Percentiles rank a stretch among this genome's conserved stretches.
phyloP scores from a whole-genome alignment of 2,797 vertebrate genomes.

The Rachycentron canadum region DNA sequence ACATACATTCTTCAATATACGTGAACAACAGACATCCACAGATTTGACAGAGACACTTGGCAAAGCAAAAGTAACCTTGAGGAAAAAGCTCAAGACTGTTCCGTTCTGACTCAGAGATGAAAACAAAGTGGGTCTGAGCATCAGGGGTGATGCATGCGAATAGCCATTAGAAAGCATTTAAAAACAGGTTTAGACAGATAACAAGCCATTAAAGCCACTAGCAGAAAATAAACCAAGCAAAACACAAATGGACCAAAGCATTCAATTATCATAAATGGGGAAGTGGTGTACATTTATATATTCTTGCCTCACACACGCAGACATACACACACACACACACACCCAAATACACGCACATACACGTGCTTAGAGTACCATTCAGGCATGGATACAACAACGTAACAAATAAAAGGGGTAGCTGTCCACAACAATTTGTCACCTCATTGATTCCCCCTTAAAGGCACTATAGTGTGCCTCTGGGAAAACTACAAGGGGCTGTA shows the following conservation, averaged over 20 bases:
- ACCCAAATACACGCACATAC: constrained; percentile 11
- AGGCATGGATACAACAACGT: constrained; percentile 67
- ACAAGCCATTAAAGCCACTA: constrained; percentile 76
- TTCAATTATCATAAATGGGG: constrained; percentile 77
- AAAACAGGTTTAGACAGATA: constrained; percentile 78
- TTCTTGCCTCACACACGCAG: constrained; percentile 36
- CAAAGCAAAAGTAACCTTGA: constrained; percentile 53
- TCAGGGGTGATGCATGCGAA: constrained; percentile 58
- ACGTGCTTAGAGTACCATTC: constrained; percentile 50
- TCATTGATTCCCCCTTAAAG: constrained; percentile 84
- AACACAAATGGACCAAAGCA: constrained; percentile 78
- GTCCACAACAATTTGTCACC: constrained; percentile 84
- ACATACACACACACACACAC: constrained; percentile 26
- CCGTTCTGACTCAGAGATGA: constrained; percentile 29
- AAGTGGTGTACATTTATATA: constrained; percentile 58
- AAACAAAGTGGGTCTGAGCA: constrained; percentile 37
- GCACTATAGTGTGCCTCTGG: constrained; percentile 76
- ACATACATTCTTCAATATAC: constrained; percentile 21
- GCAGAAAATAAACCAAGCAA: constrained; percentile 75
- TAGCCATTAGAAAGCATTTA: constrained; percentile 73
- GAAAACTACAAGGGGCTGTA: constrained; percentile 78
- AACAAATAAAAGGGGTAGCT: constrained; percentile 80
- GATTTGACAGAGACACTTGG: constrained; percentile 42
- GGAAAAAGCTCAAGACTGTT: constrained; percentile 40
- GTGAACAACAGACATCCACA: constrained; percentile 15